Conservation (phyloP, 2,888 invertebrate genomes). For the Argyra leucocephala region DNA sequence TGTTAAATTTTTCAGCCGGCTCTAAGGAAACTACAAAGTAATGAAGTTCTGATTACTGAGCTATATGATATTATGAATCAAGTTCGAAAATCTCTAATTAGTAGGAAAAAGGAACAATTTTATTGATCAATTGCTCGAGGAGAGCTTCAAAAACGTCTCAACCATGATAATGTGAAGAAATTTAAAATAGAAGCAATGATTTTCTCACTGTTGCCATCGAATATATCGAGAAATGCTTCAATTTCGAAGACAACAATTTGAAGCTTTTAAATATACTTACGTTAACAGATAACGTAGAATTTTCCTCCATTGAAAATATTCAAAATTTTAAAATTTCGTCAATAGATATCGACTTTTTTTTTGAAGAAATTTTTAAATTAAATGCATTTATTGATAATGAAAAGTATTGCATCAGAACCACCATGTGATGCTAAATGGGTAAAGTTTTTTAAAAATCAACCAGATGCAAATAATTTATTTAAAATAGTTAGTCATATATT, state of each 20-base stretch:
- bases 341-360: conserved; percentile 14
- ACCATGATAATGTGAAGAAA: conserved; percentile 7
- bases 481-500: too few species aligned
- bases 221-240: conserved; percentile 7
- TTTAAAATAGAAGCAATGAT: conserved; percentile 9
- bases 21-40: conserved; percentile 7
- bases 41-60: conserved; percentile 8
- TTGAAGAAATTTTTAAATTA: conserved; percentile 13
- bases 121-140: conserved; percentile 8
- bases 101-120: conserved; percentile 8
- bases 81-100: conserved; percentile 8
- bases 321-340: conserved; percentile 7
- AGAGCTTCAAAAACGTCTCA: conserved; percentile 9
- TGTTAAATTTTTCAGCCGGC: conserved; percentile 9
- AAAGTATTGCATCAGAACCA: too few species aligned
- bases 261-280: conserved; percentile 7
- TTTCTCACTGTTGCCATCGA: conserved; percentile 8
- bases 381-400: too few species aligned
- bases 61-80: conserved; percentile 9
- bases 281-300: conserved; percentile 9
- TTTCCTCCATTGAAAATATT: conserved; percentile 9
- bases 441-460: too few species aligned
- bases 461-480: too few species aligned
- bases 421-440: too few species aligned
- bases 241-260: conserved; percentile 8